Conservation (phyloP, 2,888 invertebrate species). For the Ophion slaviceki region DNA sequence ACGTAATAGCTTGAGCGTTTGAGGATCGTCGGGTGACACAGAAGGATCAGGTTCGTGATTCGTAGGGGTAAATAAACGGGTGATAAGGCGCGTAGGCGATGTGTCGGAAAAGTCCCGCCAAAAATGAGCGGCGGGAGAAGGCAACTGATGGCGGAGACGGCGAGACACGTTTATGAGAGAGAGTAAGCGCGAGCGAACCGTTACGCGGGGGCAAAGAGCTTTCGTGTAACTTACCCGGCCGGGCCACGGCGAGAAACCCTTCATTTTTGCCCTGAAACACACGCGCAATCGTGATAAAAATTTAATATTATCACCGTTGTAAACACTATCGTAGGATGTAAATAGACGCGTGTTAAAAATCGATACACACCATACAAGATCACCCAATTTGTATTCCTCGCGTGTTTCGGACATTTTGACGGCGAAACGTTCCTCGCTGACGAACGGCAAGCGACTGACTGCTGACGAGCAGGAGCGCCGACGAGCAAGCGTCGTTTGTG, state of each 20-base stretch:
- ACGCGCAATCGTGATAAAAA: slow-evolving; percentile 72
- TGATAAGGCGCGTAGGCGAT: slow-evolving; percentile 5
- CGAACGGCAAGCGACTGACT: slow-evolving; percentile 82
- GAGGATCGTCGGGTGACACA: no score
- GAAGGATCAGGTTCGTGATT: background rate
- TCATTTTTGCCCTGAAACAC: slow-evolving; percentile 97
- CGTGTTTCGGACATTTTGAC: slow-evolving; percentile 83
- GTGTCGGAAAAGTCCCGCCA: slow-evolving; percentile 69
- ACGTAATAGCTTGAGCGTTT: background rate
- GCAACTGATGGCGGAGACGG: slow-evolving; percentile 68
- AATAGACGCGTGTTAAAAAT: slow-evolving; percentile 45
- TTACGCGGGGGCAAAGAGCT: slow-evolving; percentile 75
- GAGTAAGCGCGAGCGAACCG: slow-evolving; percentile 78
- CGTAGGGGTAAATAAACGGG: background rate
- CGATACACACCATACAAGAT: slow-evolving; percentile 88
- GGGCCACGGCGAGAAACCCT: slow-evolving; percentile 98
- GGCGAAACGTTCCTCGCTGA: slow-evolving; percentile 67
- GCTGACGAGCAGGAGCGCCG: slow-evolving; percentile 65
- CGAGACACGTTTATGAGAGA: slow-evolving; percentile 66
- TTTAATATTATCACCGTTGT: slow-evolving; percentile 18
- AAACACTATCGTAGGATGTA: slow-evolving; percentile 35
- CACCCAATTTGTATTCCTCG: slow-evolving; percentile 87
- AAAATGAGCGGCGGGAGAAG: slow-evolving; percentile 69
- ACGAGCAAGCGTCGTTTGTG: slow-evolving; percentile 78
- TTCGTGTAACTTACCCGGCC: slow-evolving; percentile 92